These are phyloP conservation scores for Ochotona princeps DNA, from an alignment of 2,113 vertebrate genomes.

Conservation along the genomic window DNA sequence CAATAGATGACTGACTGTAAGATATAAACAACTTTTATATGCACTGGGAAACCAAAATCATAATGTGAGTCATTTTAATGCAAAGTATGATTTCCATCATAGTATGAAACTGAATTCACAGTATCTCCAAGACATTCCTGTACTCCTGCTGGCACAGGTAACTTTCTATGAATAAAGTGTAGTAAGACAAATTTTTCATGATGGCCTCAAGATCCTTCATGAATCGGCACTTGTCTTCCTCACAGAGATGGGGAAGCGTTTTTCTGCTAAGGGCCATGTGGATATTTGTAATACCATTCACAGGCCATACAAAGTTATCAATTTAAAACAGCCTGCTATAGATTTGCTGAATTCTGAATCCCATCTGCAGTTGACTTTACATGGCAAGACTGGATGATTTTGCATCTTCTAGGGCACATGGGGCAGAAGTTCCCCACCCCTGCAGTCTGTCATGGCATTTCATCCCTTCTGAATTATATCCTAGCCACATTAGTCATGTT, in stretches of 20 bases:
- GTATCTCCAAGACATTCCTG: neutral
- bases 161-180: slow-evolving; percentile 26
- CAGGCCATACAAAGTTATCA: too few species aligned
- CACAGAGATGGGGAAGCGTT: neutral
- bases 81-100: neutral
- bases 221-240: neutral
- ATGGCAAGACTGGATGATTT: too few species aligned
- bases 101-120: neutral
- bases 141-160: neutral
- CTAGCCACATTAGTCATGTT: neutral
- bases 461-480: neutral
- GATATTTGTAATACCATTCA: too few species aligned
- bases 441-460: neutral
- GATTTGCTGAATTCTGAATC: too few species aligned
- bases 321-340: too few species aligned
- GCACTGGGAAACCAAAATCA: neutral
- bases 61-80: neutral
- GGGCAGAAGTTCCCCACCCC: too few species aligned
- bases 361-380: too few species aligned
- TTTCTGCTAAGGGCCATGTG: too few species aligned
- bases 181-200: neutral
- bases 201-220: neutral
- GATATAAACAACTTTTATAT: neutral
- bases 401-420: too few species aligned
- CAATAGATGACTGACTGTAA: neutral